A percentile compares a stretch with the other conserved stretches of the same genome.
phyloP scores from a whole-genome alignment of 1,140 invertebrate genomes.

The Musca domestica region DNA sequence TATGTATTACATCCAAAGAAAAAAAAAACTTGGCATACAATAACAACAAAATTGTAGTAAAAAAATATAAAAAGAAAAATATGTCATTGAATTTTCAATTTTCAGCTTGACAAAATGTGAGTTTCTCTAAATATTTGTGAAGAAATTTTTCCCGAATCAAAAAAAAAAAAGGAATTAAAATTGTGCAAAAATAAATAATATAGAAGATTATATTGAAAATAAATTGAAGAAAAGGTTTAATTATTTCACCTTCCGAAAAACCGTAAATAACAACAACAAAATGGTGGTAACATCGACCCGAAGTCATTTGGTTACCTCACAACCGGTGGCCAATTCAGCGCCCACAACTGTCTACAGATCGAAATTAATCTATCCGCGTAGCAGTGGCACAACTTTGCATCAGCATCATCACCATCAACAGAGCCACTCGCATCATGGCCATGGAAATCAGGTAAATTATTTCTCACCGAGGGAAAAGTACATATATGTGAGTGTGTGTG shows the following conservation, averaged over 20 bases:
- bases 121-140: too few species aligned
- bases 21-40: too few species aligned
- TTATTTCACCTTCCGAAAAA: neutral
- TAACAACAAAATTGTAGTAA: too few species aligned
- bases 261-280: conserved; percentile 13
- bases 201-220: too few species aligned
- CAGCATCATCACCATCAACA: neutral
- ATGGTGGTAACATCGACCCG: conserved; percentile 47
- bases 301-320: conserved; percentile 37
- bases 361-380: conserved; percentile 11
- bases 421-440: conserved; percentile 6
- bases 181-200: conserved; percentile 4
- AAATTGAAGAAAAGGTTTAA: too few species aligned
- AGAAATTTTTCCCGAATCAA: neutral
- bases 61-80: too few species aligned
- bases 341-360: conserved; percentile 19
- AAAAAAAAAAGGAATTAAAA: neutral
- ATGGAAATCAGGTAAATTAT: conserved; percentile 6
- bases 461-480: too few species aligned
- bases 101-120: too few species aligned
- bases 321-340: conserved; percentile 35
- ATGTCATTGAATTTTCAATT: too few species aligned
- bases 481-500: too few species aligned
- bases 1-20: too few species aligned
- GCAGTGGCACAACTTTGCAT: conserved; percentile 1